Percentiles rank a stretch among this genome's conserved stretches.
phyloP scores from a whole-genome alignment of 30 jellyfish, hydroid and myxozoan genomes.

The Cassiopea andromeda region DNA sequence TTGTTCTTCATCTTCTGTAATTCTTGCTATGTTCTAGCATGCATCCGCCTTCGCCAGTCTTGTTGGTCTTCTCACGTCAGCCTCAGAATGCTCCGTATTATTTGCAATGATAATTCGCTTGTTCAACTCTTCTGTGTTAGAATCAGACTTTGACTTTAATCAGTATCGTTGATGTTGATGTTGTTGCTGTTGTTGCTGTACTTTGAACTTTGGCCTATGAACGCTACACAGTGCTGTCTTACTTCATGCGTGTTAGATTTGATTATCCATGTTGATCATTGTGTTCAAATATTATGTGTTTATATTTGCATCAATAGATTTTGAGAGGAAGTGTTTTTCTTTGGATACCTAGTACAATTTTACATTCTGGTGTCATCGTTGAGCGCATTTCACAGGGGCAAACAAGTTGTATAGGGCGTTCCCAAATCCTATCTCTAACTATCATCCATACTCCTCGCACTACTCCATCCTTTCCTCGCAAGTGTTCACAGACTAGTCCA shows the following conservation, averaged over 20 bases:
- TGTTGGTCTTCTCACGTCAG: conserved; percentile 30
- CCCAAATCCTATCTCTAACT: conserved; percentile 47
- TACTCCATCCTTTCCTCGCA: conserved; percentile 63
- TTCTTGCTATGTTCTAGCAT: neutral
- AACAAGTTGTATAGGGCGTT: conserved; percentile 56
- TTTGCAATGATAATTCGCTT: conserved; percentile 34
- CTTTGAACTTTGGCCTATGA: too few relatives aligned
- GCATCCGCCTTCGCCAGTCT: conserved; percentile 30
- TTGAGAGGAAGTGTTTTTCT: too few relatives aligned
- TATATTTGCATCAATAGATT: too few relatives aligned
- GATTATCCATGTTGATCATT: too few relatives aligned
- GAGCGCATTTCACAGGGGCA: conserved; percentile 57
- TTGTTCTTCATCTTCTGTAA: conserved; percentile 32
- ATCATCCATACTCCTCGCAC: conserved; percentile 61
- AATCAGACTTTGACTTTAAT: too few relatives aligned
- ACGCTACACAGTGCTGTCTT: too few relatives aligned
- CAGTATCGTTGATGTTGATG: too few relatives aligned
- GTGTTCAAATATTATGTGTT: too few relatives aligned
- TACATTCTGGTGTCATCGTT: conserved; percentile 10
- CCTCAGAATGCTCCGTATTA: conserved; percentile 21
- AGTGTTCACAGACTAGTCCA: conserved; percentile 67
- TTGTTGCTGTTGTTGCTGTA: too few relatives aligned
- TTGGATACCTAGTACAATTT: too few relatives aligned
- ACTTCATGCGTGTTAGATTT: too few relatives aligned
- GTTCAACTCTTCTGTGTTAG: conserved; percentile 15